A percentile compares a stretch with the other conserved stretches of the same genome.
phyloP scores from a whole-genome alignment of 2,113 vertebrate species.

The Petromus typicus region DNA sequence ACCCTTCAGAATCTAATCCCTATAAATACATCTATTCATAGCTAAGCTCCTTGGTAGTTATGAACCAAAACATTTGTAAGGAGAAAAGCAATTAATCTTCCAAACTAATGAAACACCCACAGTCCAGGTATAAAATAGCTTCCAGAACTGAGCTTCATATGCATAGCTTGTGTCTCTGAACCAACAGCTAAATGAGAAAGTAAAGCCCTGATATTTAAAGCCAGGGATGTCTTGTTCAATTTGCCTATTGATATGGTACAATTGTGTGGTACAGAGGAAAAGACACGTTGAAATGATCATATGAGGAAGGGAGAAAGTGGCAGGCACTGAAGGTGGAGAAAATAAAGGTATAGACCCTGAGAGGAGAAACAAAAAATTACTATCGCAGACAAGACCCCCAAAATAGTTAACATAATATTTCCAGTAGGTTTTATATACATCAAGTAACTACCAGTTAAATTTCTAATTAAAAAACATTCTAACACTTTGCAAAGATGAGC shows the following conservation, averaged over 20 bases:
- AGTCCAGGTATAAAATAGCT: background rate
- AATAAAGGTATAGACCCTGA: background rate
- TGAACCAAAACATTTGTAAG: background rate
- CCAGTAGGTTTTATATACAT: background rate
- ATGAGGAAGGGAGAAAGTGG: background rate
- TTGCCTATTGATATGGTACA: background rate
- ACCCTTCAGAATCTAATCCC: background rate
- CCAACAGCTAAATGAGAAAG: background rate
- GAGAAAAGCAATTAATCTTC: slow-evolving; percentile 17
- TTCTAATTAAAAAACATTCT: background rate
- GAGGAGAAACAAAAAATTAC: background rate
- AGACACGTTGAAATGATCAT: background rate
- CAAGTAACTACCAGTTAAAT: background rate
- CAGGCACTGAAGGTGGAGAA: background rate
- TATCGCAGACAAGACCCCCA: background rate
- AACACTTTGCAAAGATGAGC: background rate
- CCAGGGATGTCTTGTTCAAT: background rate
- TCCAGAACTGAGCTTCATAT: background rate
- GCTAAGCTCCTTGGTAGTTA: background rate
- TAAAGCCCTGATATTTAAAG: background rate
- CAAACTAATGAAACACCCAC: background rate
- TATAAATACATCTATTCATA: background rate
- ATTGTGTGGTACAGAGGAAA: background rate
- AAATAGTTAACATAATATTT: background rate
- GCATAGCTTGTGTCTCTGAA: background rate